phyloP scores from a whole-genome alignment of 2,797 vertebrate genomes.

The Dendrocincla tyrannina region DNA sequence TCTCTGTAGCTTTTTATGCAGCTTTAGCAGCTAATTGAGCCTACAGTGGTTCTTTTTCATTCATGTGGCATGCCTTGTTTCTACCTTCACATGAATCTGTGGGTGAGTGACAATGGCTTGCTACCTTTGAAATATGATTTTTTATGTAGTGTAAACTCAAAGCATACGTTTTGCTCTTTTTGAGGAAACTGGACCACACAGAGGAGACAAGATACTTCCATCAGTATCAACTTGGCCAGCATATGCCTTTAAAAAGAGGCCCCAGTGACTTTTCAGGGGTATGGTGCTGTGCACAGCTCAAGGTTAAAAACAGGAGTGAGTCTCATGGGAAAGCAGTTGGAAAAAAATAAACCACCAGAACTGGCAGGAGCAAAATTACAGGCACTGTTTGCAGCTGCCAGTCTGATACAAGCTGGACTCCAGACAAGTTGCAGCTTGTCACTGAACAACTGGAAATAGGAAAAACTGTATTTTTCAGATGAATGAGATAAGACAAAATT shows the following conservation, averaged over 20 bases:
- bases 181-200: not conserved
- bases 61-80: not conserved
- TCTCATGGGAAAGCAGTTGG: not conserved
- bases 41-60: not conserved
- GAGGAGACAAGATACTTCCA: not conserved
- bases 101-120: not conserved
- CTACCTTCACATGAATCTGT: not conserved
- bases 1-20: not conserved
- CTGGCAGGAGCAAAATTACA: not conserved
- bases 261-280: not conserved
- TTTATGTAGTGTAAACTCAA: rapidly evolving
- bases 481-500: not conserved
- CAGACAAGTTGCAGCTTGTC: not conserved
- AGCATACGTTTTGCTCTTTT: not conserved
- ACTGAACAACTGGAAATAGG: not conserved
- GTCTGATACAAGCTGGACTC: not conserved
- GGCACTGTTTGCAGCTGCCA: not conserved
- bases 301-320: rapidly evolving
- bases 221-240: not conserved
- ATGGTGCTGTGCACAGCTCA: not conserved
- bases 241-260: not conserved
- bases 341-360: not conserved
- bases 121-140: not conserved
- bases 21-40: not conserved
- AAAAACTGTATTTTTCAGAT: not conserved